These are phyloP conservation scores for Astur gentilis DNA, from an alignment of 2,113 vertebrate species.

Conservation along the genomic window DNA sequence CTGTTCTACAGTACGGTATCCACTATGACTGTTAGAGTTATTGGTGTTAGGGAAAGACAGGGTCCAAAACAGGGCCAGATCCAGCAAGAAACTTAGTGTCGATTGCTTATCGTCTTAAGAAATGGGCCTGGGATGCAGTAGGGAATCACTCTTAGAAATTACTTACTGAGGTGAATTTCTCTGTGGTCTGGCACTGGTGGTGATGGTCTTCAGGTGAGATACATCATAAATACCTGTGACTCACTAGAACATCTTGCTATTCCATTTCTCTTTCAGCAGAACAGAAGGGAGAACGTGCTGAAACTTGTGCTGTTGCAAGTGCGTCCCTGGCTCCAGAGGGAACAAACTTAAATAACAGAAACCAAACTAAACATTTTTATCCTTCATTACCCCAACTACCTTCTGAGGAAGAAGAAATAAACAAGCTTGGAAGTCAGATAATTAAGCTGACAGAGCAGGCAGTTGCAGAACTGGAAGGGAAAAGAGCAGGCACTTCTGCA, in stretches of 20 bases:
- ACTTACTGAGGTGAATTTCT: not conserved
- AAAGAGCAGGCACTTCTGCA: not conserved
- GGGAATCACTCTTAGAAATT: not conserved
- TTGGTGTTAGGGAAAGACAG: not conserved
- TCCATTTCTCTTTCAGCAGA: slow-evolving; percentile 73
- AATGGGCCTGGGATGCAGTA: not conserved
- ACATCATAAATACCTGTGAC: not conserved
- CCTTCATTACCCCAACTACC: slow-evolving; percentile 59
- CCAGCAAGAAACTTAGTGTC: not conserved
- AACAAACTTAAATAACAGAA: slow-evolving; percentile 72
- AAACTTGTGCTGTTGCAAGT: slow-evolving; percentile 60
- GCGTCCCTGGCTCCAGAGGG: slow-evolving; percentile 66
- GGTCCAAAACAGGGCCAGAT: not conserved
- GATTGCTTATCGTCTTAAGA: not conserved
- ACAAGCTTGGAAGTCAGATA: slow-evolving; percentile 64
- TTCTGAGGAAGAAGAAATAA: slow-evolving; percentile 64
- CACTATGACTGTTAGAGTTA: not conserved
- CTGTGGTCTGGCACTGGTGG: not conserved
- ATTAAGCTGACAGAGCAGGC: slow-evolving; percentile 64
- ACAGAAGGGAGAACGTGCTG: slow-evolving; percentile 70
- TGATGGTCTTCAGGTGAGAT: not conserved
- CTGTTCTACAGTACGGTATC: not conserved
- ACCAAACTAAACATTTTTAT: slow-evolving; percentile 62
- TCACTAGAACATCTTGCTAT: not conserved
- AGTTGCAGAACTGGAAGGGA: slow-evolving; percentile 50